Base-by-base conservation (phyloP, 2,797 vertebrate species). In the Mus minutoides region DNA sequence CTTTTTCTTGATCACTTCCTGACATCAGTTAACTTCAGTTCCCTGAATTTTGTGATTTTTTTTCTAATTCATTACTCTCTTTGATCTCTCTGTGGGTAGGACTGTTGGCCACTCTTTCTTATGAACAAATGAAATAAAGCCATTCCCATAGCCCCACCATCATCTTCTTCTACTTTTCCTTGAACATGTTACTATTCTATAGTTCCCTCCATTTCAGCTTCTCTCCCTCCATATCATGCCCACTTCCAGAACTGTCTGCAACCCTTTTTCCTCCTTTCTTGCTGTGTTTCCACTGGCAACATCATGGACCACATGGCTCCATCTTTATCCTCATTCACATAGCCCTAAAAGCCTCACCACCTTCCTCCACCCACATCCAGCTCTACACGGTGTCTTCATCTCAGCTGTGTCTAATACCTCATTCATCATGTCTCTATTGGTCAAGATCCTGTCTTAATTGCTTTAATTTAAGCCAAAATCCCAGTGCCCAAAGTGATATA, bases 1-100 rank as follows among this genome's bases (percentile, higher is more conserved):
- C 77, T 95, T 94, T 90, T 56, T 84, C 69, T 80, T 84, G 52
- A 91, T 87, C 62, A 34, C 62, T 94, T 82, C 13, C 34, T 88
- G 24, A 26, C 29, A 22, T 85, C 73, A 85, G 37, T 52, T 73
- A 69, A 76, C 46, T 79, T 64, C 60, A 80, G 34, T 77, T 16
- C 60, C 3, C 17, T 14, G 22, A 75, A 90, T 75, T 56, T 3
- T 73, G 31, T 85, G 26, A 85, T 19, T 67, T 21, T 34, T 73
- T 21, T 34, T 87, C 75, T 37, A n/a, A 14, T 62, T 77, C 73
- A 78, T 46, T 46, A 21, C 17, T n/a, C n/a, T 91, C 31, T 10
- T 52, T 76, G 31, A 69, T 56, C 12, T 91, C 73, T 21, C 75
- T 75, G 40, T 6, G 84, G 83, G 83, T 85, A 80, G 40, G 62